Conservation (phyloP, 2,888 invertebrate genomes). For the Eubasilissa splendida region DNA sequence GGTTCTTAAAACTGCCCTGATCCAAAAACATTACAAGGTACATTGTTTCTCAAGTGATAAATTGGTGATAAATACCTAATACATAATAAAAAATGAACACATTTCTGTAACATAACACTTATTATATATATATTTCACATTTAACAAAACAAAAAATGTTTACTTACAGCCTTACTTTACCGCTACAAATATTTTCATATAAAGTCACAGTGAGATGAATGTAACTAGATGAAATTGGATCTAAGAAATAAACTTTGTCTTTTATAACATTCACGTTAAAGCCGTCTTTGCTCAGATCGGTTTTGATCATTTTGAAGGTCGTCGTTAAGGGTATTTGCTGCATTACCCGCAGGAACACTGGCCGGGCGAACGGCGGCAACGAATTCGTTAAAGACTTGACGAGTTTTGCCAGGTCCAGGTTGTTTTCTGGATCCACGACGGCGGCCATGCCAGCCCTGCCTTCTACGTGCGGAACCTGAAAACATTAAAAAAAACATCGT, state of each 20-base stretch:
- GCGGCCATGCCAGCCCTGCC: conserved; percentile 97
- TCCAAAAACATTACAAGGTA: too few relatives aligned
- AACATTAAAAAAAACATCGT: conserved; percentile 22
- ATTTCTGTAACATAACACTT: too few relatives aligned
- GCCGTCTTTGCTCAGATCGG: conserved; percentile 87
- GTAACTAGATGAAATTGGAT: conserved; percentile 68
- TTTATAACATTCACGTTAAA: conserved; percentile 77
- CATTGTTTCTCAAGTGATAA: too few relatives aligned
- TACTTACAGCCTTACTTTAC: conserved; percentile 69
- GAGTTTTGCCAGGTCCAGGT: conserved; percentile 73
- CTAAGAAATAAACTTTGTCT: conserved; percentile 81
- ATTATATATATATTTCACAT: too few relatives aligned
- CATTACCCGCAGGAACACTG: conserved; percentile 87
- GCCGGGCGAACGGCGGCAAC: conserved; percentile 88
- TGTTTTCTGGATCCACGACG: conserved; percentile 82
- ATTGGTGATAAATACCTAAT: too few relatives aligned
- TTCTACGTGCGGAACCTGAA: conserved; percentile 82
- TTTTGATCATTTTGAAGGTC: conserved; percentile 95
- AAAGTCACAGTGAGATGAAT: conserved; percentile 68
- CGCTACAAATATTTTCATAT: conserved; percentile 69
- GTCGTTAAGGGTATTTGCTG: conserved; percentile 84
- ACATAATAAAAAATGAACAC: too few relatives aligned
- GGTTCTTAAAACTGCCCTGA: too few relatives aligned
- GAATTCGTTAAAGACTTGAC: conserved; percentile 72
- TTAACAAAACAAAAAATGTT: too few relatives aligned